These are phyloP conservation scores for Taenioides sp. DNA, from an alignment of 2,797 vertebrate species.

Conservation along the genomic window DNA sequence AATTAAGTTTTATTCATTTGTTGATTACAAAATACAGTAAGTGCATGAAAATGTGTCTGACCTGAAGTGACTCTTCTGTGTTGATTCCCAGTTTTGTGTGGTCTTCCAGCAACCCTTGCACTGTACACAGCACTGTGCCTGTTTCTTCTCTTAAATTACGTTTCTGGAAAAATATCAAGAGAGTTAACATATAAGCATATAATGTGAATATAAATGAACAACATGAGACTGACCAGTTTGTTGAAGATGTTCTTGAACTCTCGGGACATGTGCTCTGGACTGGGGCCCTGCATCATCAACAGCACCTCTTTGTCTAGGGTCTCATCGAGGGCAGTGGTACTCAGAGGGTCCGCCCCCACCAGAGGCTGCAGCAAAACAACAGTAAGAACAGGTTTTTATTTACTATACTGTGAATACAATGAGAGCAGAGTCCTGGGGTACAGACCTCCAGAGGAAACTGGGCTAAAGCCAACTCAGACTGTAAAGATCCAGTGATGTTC, in stretches of 20 bases:
- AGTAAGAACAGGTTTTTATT: background rate
- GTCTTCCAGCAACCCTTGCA: constrained; percentile 55
- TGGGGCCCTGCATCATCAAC: constrained; percentile 79
- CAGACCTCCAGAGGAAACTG: constrained; percentile 84
- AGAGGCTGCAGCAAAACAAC: constrained; percentile 18
- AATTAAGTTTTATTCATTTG: background rate
- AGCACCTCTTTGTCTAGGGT: constrained; percentile 82
- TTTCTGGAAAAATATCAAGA: constrained; percentile 68
- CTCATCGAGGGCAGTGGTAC: constrained; percentile 72
- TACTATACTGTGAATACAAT: background rate
- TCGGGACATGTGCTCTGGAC: constrained; percentile 70
- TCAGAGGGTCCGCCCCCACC: constrained; percentile 57
- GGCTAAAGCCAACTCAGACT: constrained; percentile 85
- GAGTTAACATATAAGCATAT: background rate
- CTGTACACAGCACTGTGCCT: constrained; percentile 45
- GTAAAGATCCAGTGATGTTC: constrained; percentile 77
- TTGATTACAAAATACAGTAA: background rate
- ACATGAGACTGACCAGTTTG: constrained; percentile 76
- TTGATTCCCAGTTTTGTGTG: constrained; percentile 36
- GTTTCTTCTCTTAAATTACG: constrained; percentile 73
- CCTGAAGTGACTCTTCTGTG: constrained; percentile 68
- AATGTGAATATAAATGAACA: background rate
- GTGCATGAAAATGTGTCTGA: constrained; percentile 50
- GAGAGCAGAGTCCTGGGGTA: constrained; percentile 4
- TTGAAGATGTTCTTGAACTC: constrained; percentile 75